Evolutionary conservation across 1,140 invertebrate species (phyloP), one percentile per base, ranked within the genome.

Genomic region (Cherax quadricarinatus): DNA sequence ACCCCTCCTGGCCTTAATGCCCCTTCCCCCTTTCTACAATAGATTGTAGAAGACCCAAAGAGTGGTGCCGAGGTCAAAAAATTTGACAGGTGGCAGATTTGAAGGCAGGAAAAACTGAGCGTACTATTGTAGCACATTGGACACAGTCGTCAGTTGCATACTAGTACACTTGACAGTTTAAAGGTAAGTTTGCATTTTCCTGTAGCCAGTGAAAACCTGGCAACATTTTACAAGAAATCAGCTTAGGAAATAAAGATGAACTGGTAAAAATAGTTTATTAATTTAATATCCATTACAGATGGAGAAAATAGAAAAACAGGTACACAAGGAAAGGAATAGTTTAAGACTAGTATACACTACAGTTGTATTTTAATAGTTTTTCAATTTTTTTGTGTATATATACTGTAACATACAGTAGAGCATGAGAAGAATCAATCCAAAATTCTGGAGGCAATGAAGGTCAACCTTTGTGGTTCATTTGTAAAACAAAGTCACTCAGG

Each of bases 231-330:
- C 30, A 18, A 51, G 5, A 53, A 49, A 51, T 30, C 51, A 81
- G 14, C 18, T 75, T 10, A 30, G 70, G 70, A 5, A 30, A 75
- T 30, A 10, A 12, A 75, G 62, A 49, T 16, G 6, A 79, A 78
- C n/a, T 86, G 84, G 70, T 87, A 87, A 87, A 87, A 87, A 87
- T 87, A 87, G 85, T 87, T 87, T 87, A 87, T 87, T 87, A 87
- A 87, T 87, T 87, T 87, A 87, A 87, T 78, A 87, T 73, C 70
- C 12, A 73, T 87, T 73, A 24, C n/a, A 57, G 53, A 78, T 53
- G 24, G 51, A 78, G 73, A 49, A 57, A 87, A 78, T 49, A 53
- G 53, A 75, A 24, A 49, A 78, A 87, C 85, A 87, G 70, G 70
- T 87, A 87, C 85, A 87, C 51, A 78, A 87, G 49, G 14, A 30